A percentile compares a stretch with the other conserved stretches of the same genome.
These are phyloP conservation scores for Chaetodon trifascialis DNA, from an alignment of 2,113 vertebrate genomes.

Conservation along the genomic window DNA sequence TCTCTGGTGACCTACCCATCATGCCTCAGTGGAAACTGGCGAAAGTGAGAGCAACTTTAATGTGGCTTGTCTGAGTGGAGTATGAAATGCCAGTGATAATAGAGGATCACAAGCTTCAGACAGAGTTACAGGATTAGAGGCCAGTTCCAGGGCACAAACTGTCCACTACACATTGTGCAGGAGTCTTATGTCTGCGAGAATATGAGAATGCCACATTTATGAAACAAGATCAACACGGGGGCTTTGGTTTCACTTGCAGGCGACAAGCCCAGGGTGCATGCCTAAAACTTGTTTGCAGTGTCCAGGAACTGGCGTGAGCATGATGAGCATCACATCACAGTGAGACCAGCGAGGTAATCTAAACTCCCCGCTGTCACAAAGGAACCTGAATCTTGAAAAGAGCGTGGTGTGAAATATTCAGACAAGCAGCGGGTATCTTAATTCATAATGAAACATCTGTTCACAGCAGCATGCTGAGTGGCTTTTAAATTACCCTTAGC, in stretches of 20 bases:
- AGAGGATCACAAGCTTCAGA: conserved; percentile 47
- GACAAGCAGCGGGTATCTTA: not conserved
- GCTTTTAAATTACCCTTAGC: not conserved
- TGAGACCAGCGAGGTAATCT: conserved; percentile 29
- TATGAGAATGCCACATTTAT: conserved; percentile 66
- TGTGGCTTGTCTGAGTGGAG: not conserved
- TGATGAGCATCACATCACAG: conserved; percentile 12
- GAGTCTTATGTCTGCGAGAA: conserved; percentile 43
- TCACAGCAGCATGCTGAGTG: not conserved
- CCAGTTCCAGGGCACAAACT: not conserved
- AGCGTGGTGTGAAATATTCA: not conserved
- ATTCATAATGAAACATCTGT: not conserved
- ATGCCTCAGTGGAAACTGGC: conserved; percentile 35
- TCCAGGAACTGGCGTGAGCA: conserved; percentile 10
- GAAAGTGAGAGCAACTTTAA: conserved; percentile 34
- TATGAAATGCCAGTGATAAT: conserved; percentile 31
- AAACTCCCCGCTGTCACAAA: not conserved
- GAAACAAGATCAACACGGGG: conserved; percentile 48
- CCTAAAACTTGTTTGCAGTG: conserved; percentile 48
- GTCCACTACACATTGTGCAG: conserved; percentile 19
- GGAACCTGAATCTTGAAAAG: not conserved
- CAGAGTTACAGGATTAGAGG: conserved; percentile 49
- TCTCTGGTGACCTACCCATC: conserved; percentile 15
- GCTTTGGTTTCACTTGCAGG: conserved; percentile 53
- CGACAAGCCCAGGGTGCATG: conserved; percentile 25